These are phyloP conservation scores for Muntiacus reevesi DNA, from an alignment of 2,113 vertebrate species.

Conservation along the genomic window DNA sequence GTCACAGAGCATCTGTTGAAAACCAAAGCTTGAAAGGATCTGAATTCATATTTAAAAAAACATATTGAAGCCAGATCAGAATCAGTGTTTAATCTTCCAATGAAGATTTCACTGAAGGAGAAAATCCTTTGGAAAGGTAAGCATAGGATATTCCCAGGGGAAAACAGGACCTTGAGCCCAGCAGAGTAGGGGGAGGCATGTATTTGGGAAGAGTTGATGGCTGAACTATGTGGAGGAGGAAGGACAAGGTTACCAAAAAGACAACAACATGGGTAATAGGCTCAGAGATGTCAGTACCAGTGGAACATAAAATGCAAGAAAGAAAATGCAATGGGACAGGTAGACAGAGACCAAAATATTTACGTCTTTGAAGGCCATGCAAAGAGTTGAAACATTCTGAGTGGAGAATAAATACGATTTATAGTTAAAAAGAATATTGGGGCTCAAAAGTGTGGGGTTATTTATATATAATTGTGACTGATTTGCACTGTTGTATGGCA, in stretches of 20 bases:
- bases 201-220: not conserved
- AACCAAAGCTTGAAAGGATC: not conserved
- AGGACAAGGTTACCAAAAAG: not conserved
- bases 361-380: not conserved
- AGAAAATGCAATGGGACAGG: not conserved
- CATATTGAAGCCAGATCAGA: not conserved
- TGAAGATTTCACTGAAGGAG: not conserved
- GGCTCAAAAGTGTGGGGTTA: not conserved
- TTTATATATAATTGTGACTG: not conserved
- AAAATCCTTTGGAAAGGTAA: not conserved
- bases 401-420: not conserved
- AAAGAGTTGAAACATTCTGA: not conserved
- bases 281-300: too few species aligned
- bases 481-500: not conserved
- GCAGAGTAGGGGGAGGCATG: accelerated
- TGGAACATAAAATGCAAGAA: not conserved
- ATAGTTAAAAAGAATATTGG: not conserved
- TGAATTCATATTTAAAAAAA: not conserved
- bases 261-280: accelerated
- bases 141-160: not conserved
- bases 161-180: not conserved
- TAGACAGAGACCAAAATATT: not conserved
- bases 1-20: not conserved
- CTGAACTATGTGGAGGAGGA: accelerated
- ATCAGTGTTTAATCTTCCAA: not conserved